Evolutionary conservation across 2,797 vertebrate species (phyloP).

Genomic region (Urocyon cinereoargenteus): DNA sequence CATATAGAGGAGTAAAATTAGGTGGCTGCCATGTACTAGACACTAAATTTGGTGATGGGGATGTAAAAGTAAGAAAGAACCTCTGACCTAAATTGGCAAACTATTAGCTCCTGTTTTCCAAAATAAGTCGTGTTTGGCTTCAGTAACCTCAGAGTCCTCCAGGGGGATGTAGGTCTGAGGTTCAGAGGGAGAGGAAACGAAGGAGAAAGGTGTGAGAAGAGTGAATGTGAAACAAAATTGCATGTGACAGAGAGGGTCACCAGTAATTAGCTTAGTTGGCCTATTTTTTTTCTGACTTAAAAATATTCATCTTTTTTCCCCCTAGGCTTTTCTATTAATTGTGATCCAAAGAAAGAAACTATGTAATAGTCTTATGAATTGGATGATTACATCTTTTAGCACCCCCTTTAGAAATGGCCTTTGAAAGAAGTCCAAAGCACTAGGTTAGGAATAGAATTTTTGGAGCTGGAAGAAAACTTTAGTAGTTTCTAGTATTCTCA

Average conservation of each 20-base stretch:
- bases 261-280: not conserved
- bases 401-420: constrained; percentile 24
- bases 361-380: not conserved
- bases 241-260: not conserved
- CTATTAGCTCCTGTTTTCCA: not conserved
- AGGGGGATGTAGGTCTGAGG: not conserved
- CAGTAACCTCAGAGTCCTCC: not conserved
- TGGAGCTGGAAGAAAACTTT: constrained; percentile 56
- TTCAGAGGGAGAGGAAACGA: not conserved
- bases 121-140: not conserved
- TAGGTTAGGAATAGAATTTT: constrained; percentile 57
- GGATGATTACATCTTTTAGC: not conserved
- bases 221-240: not conserved
- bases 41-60: not conserved
- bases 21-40: not conserved
- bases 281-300: constrained; percentile 8
- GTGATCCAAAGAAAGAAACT: constrained; percentile 17
- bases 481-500: constrained; percentile 22
- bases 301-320: not conserved
- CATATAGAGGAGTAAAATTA: constrained; percentile 19
- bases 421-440: constrained; percentile 20
- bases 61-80: constrained; percentile 7
- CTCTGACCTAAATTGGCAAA: not conserved
- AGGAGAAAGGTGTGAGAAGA: not conserved
- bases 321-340: not conserved